phyloP scores from a whole-genome alignment of 2,113 vertebrate genomes.

The Raphicerus campestris region DNA sequence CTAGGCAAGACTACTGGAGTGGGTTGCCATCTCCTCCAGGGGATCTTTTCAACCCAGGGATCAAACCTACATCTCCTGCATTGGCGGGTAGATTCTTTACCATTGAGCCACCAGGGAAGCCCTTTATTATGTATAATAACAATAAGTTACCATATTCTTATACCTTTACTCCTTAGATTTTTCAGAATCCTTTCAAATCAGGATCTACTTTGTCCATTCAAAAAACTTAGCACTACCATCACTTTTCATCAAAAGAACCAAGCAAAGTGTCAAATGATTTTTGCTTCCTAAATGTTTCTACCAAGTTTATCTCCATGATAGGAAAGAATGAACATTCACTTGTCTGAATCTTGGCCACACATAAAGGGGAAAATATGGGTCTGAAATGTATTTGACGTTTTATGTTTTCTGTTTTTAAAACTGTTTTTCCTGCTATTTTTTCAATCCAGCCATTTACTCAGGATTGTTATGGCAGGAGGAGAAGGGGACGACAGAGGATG shows the following conservation, averaged over 20 bases:
- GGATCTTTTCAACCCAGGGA: not conserved
- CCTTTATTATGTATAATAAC: not conserved
- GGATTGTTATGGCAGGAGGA: not conserved
- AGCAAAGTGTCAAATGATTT: no score
- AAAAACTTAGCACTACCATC: not conserved
- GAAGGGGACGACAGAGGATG: no score
- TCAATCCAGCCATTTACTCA: not conserved
- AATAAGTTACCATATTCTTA: not conserved
- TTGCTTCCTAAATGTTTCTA: not conserved
- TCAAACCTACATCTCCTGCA: not conserved
- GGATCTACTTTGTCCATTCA: not conserved
- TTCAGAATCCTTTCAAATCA: slow-evolving; percentile 7
- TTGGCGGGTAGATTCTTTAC: not conserved
- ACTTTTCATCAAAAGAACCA: not conserved
- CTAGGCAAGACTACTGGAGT: not conserved
- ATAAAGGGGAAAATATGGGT: no score
- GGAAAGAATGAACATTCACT: not conserved
- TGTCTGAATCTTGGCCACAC: not conserved
- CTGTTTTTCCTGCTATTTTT: not conserved
- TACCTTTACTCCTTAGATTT: not conserved
- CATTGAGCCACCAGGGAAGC: not conserved
- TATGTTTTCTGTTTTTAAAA: not conserved
- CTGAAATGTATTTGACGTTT: not conserved
- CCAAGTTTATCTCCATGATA: not conserved
- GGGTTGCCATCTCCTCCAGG: not conserved